phyloP scores from a whole-genome alignment of 2,888 invertebrate genomes.

The Cephus rjabovi region DNA sequence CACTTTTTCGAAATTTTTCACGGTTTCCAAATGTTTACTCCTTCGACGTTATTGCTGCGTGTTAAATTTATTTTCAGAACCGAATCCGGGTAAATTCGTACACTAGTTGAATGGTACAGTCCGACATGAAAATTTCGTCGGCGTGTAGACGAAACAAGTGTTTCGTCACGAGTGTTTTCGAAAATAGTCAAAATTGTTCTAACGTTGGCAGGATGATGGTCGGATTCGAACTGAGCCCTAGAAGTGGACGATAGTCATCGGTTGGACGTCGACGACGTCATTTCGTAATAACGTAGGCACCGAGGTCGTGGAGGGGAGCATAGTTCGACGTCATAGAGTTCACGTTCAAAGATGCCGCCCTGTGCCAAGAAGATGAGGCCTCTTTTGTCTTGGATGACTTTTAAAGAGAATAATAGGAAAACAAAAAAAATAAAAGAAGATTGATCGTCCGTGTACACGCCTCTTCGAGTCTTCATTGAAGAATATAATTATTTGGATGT shows the following conservation, averaged over 20 bases:
- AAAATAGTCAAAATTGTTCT: not conserved
- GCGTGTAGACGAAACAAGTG: not conserved
- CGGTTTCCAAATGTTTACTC: not conserved
- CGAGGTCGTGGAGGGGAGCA: slow-evolving; percentile 9
- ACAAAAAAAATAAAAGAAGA: not conserved
- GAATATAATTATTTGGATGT: not conserved
- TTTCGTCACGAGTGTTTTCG: not conserved
- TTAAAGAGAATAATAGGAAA: not conserved
- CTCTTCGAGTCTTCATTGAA: not conserved
- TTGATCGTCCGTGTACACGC: not conserved
- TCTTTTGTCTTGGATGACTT: not conserved
- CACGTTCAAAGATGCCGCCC: not conserved
- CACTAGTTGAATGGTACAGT: not conserved
- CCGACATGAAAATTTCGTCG: too few relatives aligned
- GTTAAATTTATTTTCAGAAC: not conserved
- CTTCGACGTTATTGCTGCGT: not conserved
- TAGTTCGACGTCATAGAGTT: not conserved
- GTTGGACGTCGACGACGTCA: slow-evolving; percentile 13
- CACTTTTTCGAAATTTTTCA: not conserved
- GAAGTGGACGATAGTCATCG: slow-evolving; percentile 17
- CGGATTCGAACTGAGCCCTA: slow-evolving; percentile 10
- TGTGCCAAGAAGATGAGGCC: not conserved
- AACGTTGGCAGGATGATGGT: not conserved
- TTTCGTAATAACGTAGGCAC: slow-evolving; percentile 11
- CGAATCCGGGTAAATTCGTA: not conserved